Conservation (phyloP, 2,797 vertebrate species). For the Anas flavirostris region DNA sequence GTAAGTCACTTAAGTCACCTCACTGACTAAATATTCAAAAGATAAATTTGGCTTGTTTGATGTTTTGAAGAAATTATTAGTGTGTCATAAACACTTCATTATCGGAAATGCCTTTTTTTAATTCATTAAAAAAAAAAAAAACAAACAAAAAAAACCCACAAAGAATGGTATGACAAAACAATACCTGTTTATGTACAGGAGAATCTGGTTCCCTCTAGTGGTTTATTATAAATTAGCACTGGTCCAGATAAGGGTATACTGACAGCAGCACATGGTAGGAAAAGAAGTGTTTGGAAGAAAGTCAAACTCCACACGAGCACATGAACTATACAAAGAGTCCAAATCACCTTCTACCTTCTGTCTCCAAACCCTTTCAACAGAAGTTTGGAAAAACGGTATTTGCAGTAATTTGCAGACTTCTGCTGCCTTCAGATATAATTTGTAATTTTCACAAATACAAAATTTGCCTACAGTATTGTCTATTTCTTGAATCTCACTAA, state of each 20-base stretch:
- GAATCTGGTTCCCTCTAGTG: conserved; percentile 72
- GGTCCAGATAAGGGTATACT: conserved; percentile 27
- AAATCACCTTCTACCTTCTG: background rate
- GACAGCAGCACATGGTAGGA: background rate
- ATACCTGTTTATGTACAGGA: conserved; percentile 60
- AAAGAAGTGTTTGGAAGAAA: background rate
- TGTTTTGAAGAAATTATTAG: background rate
- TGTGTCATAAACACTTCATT: background rate
- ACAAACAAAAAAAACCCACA: background rate
- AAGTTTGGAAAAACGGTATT: background rate
- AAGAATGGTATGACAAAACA: conserved; percentile 26
- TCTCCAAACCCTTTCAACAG: background rate
- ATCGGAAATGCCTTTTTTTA: background rate
- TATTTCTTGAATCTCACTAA: background rate
- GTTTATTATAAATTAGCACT: conserved; percentile 58
- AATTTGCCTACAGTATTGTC: background rate
- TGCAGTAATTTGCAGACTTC: background rate
- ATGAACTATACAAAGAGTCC: background rate
- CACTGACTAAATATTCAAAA: background rate
- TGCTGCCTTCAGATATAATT: background rate
- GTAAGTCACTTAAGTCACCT: background rate
- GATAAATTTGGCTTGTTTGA: background rate
- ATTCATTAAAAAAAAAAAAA: too few species aligned
- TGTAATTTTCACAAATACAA: background rate
- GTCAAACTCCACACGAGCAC: background rate